A percentile compares a stretch with the other conserved stretches of the same genome.
Conservation (phyloP, 2,797 vertebrate species). For the Sebastes jordani region DNA sequence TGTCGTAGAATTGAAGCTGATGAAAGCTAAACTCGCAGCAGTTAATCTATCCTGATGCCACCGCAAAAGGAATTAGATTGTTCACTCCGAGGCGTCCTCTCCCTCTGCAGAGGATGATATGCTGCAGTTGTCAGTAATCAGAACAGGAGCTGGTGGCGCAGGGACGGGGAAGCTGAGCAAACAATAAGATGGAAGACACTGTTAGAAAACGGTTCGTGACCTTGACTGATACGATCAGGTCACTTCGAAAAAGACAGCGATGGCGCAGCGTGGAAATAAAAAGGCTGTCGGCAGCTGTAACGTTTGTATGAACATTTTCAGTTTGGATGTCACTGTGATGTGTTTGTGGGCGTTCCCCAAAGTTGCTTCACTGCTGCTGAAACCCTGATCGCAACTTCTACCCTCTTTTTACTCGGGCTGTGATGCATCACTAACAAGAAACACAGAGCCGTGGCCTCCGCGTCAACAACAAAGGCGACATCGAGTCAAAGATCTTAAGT, state of each 20-base stretch:
- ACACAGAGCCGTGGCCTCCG: constrained; percentile 9
- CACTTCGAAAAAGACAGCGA: neutral
- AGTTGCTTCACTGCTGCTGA: constrained; percentile 19
- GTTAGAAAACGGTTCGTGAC: constrained; percentile 9
- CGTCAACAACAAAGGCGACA: constrained; percentile 58
- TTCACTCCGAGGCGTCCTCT: constrained; percentile 38
- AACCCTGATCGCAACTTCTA: constrained; percentile 30
- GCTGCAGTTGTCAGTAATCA: constrained; percentile 49
- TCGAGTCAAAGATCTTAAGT: constrained; percentile 52
- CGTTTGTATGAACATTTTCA: neutral
- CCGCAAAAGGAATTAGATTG: constrained; percentile 33
- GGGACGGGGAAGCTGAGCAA: constrained; percentile 11
- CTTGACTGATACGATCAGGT: constrained; percentile 13
- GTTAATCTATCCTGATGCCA: constrained; percentile 27
- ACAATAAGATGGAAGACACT: constrained; percentile 20
- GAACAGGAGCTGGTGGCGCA: constrained; percentile 18
- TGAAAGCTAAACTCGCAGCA: constrained; percentile 14
- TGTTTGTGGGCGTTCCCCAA: constrained; percentile 2
- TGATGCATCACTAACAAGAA: constrained; percentile 38
- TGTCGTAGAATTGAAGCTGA: constrained; percentile 3
- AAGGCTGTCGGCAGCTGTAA: neutral
- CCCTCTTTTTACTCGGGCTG: constrained; percentile 10
- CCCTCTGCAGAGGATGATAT: constrained; percentile 43
- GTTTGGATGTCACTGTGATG: neutral
- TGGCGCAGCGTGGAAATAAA: neutral